These are phyloP conservation scores for Drosophila nigrodunni DNA, from an alignment of 1,140 invertebrate species.

Conservation along the genomic window DNA sequence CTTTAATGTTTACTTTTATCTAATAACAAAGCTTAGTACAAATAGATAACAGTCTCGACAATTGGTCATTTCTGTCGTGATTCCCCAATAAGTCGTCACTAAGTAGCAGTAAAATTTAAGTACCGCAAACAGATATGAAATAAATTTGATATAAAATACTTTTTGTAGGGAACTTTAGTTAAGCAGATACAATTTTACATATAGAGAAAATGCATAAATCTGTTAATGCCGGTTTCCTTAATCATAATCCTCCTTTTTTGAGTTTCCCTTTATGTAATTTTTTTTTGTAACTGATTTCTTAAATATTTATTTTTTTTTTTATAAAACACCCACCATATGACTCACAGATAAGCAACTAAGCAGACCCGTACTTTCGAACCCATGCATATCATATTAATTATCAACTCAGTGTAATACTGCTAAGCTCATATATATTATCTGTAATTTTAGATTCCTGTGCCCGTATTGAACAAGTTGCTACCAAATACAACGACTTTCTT, in stretches of 20 bases:
- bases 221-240: no score
- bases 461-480: constrained; percentile 89
- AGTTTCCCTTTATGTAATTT: neutral
- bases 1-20: constrained; percentile 1
- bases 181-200: no score
- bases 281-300: neutral
- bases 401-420: constrained; percentile 34
- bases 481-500: constrained; percentile 86
- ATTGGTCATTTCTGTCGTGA: constrained; percentile 25
- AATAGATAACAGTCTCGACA: constrained; percentile 21
- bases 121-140: neutral
- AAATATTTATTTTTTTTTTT: neutral
- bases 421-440: constrained; percentile 15
- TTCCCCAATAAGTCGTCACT: neutral
- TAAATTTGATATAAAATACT: neutral
- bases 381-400: constrained; percentile 28
- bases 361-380: neutral
- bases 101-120: neutral
- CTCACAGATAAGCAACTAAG: constrained; percentile 27
- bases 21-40: neutral
- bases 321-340: constrained; percentile 4
- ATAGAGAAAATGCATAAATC: no score
- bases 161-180: neutral
- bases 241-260: neutral
- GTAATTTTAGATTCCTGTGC: constrained; percentile 88